Evolutionary conservation across 2,888 invertebrate genomes (phyloP).

Genomic region (Trichopria drosophilae): DNA sequence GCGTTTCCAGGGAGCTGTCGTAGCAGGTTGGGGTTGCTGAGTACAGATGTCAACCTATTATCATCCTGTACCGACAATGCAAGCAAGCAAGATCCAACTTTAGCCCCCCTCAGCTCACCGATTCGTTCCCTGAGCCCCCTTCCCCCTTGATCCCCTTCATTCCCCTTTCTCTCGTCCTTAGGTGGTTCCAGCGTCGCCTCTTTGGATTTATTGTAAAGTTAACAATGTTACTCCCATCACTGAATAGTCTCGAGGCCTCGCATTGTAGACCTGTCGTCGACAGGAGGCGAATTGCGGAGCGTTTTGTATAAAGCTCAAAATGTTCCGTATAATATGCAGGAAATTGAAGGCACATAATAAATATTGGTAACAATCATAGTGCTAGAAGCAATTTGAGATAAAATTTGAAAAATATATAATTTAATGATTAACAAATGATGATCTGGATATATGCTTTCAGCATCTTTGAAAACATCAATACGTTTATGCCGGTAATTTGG

Average conservation of each 20-base stretch:
- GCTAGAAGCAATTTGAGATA: too few species aligned
- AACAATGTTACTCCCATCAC: slow-evolving; percentile 56
- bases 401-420: too few species aligned
- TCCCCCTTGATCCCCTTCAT: slow-evolving; percentile 27
- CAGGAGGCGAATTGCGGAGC: slow-evolving; percentile 44
- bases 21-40: slow-evolving; percentile 50
- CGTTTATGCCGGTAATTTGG: too few species aligned
- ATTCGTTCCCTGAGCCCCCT: slow-evolving; percentile 8
- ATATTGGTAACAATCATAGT: too few species aligned
- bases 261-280: slow-evolving; percentile 56
- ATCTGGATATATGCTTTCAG: too few species aligned
- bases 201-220: slow-evolving; percentile 54
- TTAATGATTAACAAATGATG: too few species aligned
- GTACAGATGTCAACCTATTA: slow-evolving; percentile 59
- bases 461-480: too few species aligned
- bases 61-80: slow-evolving; percentile 51
- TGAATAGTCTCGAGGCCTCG: slow-evolving; percentile 52
- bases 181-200: slow-evolving; percentile 31
- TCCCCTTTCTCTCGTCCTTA: slow-evolving; percentile 22
- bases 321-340: too few species aligned
- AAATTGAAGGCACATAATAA: too few species aligned
- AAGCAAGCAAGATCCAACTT: slow-evolving; percentile 44
- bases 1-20: slow-evolving; percentile 44
- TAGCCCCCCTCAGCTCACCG: slow-evolving; percentile 26
- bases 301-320: too few species aligned